Base-by-base conservation (phyloP, 1,140 invertebrate species). In the Oscheius sp. region DNA sequence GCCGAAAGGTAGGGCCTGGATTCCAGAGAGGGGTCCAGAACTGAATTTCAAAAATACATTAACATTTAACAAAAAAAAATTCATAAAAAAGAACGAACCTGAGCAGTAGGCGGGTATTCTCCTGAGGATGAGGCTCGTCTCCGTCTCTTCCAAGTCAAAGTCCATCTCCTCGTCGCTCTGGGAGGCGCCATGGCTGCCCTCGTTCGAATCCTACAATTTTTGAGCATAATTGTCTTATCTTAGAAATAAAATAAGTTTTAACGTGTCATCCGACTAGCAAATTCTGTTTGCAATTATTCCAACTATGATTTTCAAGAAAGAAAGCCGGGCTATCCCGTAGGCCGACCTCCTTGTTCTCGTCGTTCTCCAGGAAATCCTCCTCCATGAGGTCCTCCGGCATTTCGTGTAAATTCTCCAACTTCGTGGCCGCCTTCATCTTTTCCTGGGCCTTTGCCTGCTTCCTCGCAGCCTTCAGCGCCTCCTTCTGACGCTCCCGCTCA, bases 281-380 rank as follows among this genome's bases (percentile, higher is more conserved):
- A 18, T 45, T 18, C 42, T 23, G 42, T 23, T 15, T 45, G 15
- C 42, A 45, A 18, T 18, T 45, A 15, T 45, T 45, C 42, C 42
- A 45, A 45, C 18, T 15, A 45, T 45, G 20, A 31, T 10, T 20
- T 59, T 15, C 55, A 15, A 15, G 20, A 31, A 59, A 59, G 13
- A 23, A 59, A 20, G 23, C 13, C 23, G 15, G 7, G n/a, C 23
- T 66, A 26, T n/a, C 26, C 7, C n/a, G 13, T 67, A 4, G 23
- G 42, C 59, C 32, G 67, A 32, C 58, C 20, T 29, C 26, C 32
- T 31, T 71, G 20, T n/a, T n/a, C n/a, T 66, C 65, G 20, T 66
- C 65, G 7, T 58, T 15, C 67, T 69, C 67, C 28, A 73, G 20
- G 15, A 66, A 58, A 64, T 67, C 65, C 46, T 67, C 62, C 26